Evolutionary conservation across 2,888 invertebrate species (phyloP), one percentile per base, ranked within the genome.

Genomic region (Drosophila mayaguana): DNA sequence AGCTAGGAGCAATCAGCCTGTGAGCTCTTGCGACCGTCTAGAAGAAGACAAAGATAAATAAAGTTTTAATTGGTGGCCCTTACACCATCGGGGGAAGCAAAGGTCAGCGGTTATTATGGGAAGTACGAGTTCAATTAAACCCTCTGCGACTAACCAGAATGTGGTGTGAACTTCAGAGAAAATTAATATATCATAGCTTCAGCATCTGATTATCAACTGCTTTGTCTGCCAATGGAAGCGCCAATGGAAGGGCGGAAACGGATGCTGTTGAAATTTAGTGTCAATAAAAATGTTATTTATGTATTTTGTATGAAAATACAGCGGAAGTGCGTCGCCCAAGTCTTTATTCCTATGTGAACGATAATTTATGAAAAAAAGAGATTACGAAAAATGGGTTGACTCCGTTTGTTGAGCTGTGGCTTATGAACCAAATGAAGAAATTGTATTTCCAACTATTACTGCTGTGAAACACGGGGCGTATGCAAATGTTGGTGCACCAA

Each of bases 31-130:
- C 36, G 6, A 36, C 36, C 16, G 36, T 36, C 43, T 38, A 36
- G 53, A 57, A 64, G 53, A 63, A 66, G 54, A 66, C 65, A 63
- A 74, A 75, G 59, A 68, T 65, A 76, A 74, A 75, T 75, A 88
- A 84, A 83, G 79, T 84, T 84, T 84, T 86, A 86, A 88, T 84
- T 86, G 75, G 76, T 70, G 75, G 54, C 71, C 71, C 80, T 77
- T 57, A 40, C 43, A 42, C 22, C 40, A 18, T 1, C 43, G 20
- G 16, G 25, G 6, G 4, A 1, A 22, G 22, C 46, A 34, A 22
- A 36, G 54, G 63, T 59, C 59, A 22, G 65, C 14, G 67, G 50
- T 48, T 62, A 50, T 34, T 57, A 36, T 45, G 61, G 63, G 64
- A 63, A 57, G 53, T 80, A 70, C 46, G 66, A 83, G 81, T 73